Base-by-base conservation (phyloP, 2,888 invertebrate species). In the Notodonta dromedarius region DNA sequence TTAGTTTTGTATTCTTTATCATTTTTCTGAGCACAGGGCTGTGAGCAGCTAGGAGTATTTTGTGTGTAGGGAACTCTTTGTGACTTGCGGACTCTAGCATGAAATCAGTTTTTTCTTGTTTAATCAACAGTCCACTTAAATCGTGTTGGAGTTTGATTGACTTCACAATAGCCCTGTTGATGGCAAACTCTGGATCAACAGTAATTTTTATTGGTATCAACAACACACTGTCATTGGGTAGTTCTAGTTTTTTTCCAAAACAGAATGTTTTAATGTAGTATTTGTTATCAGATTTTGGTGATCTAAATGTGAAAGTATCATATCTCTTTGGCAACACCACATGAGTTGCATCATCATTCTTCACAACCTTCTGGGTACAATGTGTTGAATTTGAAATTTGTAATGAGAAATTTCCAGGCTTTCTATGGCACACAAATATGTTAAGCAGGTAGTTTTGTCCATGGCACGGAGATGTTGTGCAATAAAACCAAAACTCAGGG, bases 401-500 rank as follows among this genome's bases (percentile, higher is more conserved):
- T 16, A 93, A 70, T 16, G 83, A 72, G 40, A 89, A 83, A 35
- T 70, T 76, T 4, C 86, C 86, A 11, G 77, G 64, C 61, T 76
- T 83, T 62, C 88, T 83, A 56, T 88, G 79, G 56, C 85, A 81
- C 0, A 89, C 86, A 81, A 90, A 92, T 58, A 93, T 67, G 67
- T 86, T 91, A 0, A 93, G 71, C 54, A 93, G 64, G 52, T 79
- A 76, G 60, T 82, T 87, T 48, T 77, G 62, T 9, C 84, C 85
- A 7, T 86, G 86, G 56, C 84, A 85, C 5, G 73, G 50, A 5
- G 87, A 81, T 4, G 87, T 85, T 48, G 83, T 80, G 35, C 70
- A 87, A 60, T 83, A 89, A 65, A 93, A 93, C 91, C 91, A 92
- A 13, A 90, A 72, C 5, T 91, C 90, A 11, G 90, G 73, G 5